A percentile compares a stretch with the other conserved stretches of the same genome.
These are phyloP conservation scores for Acridotheres tristis DNA, from an alignment of 2,797 vertebrate genomes.

Conservation along the genomic window DNA sequence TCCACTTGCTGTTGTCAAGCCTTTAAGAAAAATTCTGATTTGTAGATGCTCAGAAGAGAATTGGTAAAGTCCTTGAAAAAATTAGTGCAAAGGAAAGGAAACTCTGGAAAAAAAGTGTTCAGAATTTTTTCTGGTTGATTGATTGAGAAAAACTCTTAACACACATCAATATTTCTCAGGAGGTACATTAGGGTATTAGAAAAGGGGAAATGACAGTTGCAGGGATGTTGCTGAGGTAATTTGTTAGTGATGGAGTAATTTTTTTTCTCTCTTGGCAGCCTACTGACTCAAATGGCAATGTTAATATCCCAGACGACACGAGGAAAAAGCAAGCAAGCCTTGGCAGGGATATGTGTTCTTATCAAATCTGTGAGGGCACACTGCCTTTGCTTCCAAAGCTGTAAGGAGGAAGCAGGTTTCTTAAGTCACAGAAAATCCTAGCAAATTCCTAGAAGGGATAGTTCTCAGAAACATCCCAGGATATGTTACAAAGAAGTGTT, in stretches of 20 bases:
- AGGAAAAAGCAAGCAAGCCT: neutral
- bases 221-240: neutral
- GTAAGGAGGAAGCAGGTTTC: neutral
- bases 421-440: neutral
- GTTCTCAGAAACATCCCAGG: neutral
- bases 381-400: neutral
- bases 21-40: neutral
- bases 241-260: neutral
- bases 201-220: neutral
- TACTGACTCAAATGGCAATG: neutral
- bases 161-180: neutral
- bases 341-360: neutral
- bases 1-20: neutral
- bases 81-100: neutral
- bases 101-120: neutral
- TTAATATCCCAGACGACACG: neutral
- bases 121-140: neutral
- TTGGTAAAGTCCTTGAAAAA: neutral
- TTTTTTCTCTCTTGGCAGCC: neutral
- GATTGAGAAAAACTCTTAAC: neutral
- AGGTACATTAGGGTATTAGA: neutral
- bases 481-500: neutral
- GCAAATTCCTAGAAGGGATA: conserved; percentile 35
- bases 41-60: neutral
- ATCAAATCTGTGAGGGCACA: neutral